Evolutionary conservation across 1,140 invertebrate species (phyloP), one percentile per base, ranked within the genome.

Genomic region (Nymphalis io): DNA sequence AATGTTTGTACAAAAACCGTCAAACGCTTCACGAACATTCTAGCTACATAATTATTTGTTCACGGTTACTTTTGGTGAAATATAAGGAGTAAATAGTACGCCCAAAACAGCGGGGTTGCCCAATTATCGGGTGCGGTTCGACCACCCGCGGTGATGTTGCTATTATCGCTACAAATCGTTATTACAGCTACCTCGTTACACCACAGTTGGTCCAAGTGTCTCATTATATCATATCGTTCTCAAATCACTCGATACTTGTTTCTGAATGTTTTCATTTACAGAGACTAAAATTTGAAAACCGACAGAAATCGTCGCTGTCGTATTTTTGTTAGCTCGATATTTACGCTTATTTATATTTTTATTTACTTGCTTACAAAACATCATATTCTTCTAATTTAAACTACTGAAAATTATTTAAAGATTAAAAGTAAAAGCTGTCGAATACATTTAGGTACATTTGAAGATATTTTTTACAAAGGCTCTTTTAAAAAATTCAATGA

Each of bases 131-230:
- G 59, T 40, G 51, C 63, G 58, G 59, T 51, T 62, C 55, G 59
- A 71, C 74, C 68, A 27, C 65, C 64, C 64, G 63, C 40, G 18
- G 60, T 33, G 58, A 40, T 21, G 39, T 5, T 18, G 60, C 60
- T 69, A 72, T 72, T 70, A 66, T 63, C 61, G 65, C 64, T 59
- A 66, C 73, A 72, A 75, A 72, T 75, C 65, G 70, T 46, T 70
- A 62, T 58, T 59, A 72, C 53, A 62, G 64, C 39, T 55, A 65
- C 48, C 62, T 66, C 64, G 55, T 66, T 66, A 59, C 39, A 15
- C 42, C 13, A n/a, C 12, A 42, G 40, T 42, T 38, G 53, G 21
- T 66, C 33, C 42, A 23, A 51, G n/a, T 58, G 55, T 58, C 57
- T 59, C 53, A 66, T 66, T 59, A 59, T 66, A 38, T 39, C n/a